Conservation (phyloP, 1,140 invertebrate species). For the Nixonia krombeini region DNA sequence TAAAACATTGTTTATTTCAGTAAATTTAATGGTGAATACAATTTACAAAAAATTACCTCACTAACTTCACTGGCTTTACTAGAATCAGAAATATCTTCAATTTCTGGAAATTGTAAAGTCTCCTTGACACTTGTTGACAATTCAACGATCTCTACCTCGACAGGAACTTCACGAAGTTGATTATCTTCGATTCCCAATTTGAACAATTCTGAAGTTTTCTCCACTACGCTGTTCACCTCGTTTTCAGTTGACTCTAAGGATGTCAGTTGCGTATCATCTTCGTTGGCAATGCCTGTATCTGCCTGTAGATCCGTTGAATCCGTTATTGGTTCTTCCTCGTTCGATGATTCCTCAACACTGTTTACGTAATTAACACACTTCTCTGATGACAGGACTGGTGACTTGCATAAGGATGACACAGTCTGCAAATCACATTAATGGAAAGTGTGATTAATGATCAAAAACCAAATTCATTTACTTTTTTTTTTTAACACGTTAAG, state of each 20-base stretch:
- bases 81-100: constrained; percentile 64
- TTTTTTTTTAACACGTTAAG: too few relatives aligned
- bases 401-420: constrained; percentile 60
- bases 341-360: constrained; percentile 55
- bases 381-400: constrained; percentile 59
- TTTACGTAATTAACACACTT: constrained; percentile 69
- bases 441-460: background rate
- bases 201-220: constrained; percentile 24
- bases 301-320: constrained; percentile 34
- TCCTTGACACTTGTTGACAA: constrained; percentile 64
- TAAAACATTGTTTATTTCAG: constrained; percentile 6
- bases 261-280: constrained; percentile 43
- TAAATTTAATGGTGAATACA: too few relatives aligned
- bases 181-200: constrained; percentile 22
- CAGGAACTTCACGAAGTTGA: constrained; percentile 31
- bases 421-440: constrained; percentile 54
- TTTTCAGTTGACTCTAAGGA: constrained; percentile 18
- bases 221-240: constrained; percentile 22
- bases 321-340: constrained; percentile 38
- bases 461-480: too few relatives aligned
- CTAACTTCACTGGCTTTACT: constrained; percentile 59
- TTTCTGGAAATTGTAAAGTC: constrained; percentile 64
- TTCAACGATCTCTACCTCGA: constrained; percentile 65
- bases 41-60: constrained; percentile 58
- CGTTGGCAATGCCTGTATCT: constrained; percentile 31